phyloP scores from a whole-genome alignment of 2,113 vertebrate species.

The Sinocyclocheilus rhinocerous region DNA sequence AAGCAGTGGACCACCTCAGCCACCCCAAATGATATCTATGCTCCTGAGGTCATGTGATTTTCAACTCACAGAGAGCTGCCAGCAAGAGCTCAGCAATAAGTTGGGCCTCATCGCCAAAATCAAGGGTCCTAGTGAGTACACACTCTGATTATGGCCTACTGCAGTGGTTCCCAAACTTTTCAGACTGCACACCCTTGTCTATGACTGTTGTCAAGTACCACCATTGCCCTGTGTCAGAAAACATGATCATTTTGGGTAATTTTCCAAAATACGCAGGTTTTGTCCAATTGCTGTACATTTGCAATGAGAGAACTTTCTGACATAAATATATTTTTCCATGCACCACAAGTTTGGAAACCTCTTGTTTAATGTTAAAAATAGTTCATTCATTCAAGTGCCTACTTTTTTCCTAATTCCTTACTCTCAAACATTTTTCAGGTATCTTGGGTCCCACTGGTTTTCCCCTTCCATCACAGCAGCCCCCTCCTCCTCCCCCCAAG shows the following conservation, averaged over 20 bases:
- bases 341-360: neutral
- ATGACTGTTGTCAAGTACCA: neutral
- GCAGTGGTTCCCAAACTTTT: neutral
- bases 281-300: neutral
- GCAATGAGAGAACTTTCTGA: neutral
- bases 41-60: constrained; percentile 74
- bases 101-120: constrained; percentile 57
- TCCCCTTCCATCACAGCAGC: constrained; percentile 71
- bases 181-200: neutral
- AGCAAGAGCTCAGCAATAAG: constrained; percentile 74
- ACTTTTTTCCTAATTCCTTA: neutral
- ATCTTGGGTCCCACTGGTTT: constrained; percentile 59
- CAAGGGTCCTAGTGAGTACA: constrained; percentile 63
- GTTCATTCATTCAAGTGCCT: neutral
- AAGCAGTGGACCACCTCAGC: constrained; percentile 58
- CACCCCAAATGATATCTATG: constrained; percentile 79
- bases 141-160: neutral
- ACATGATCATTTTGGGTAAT: neutral
- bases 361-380: neutral
- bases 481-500: constrained; percentile 79
- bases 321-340: neutral
- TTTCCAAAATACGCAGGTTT: neutral
- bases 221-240: neutral
- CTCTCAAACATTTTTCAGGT: constrained; percentile 55
- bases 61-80: constrained; percentile 73